Evolutionary conservation across 2,888 invertebrate species (phyloP), one percentile per base, ranked within the genome.

Genomic region (Drosophila testacea): DNA sequence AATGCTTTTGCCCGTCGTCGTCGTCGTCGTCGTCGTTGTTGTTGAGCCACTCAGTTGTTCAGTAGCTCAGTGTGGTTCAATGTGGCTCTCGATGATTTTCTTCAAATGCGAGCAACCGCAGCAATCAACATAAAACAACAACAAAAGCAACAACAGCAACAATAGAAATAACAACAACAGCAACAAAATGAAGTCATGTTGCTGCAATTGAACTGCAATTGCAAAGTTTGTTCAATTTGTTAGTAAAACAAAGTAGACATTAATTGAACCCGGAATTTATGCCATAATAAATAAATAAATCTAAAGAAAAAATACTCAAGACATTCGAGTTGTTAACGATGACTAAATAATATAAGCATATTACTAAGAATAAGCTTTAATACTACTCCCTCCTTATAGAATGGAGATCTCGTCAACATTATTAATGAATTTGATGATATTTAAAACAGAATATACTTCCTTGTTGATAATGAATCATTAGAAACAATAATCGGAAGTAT

Each of bases 181-280:
- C 72, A 62, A 77, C 73, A 66, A 73, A 77, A 80, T 73, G 62
- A 69, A 83, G 83, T 83, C 88, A 88, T 83, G 86, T 88, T 77
- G 80, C 51, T 67, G 83, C 81, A 77, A 79, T 70, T 75, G 79
- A 70, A 70, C 77, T 74, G 75, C 87, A 83, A 77, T 83, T 73
- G 71, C 70, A 47, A 73, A 72, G 75, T 77, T 85, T 74, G 78
- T 73, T 75, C 86, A 88, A 86, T 88, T 83, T 86, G 88, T 83
- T 88, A 71, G 81, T 71, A 65, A 88, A 88, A 80, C 81, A 83
- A 75, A 83, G 61, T 73, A 69, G 86, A 78, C 81, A 75, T 78
- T 86, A 83, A 83, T 86, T 83, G 83, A 86, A 55, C 69, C 71
- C 72, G 83, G 81, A 83, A 83, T 83, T 76, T 69, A 61, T 71